Evolutionary conservation across 2,888 invertebrate genomes (phyloP).

Genomic region (Cylindroiulus punctatus): DNA sequence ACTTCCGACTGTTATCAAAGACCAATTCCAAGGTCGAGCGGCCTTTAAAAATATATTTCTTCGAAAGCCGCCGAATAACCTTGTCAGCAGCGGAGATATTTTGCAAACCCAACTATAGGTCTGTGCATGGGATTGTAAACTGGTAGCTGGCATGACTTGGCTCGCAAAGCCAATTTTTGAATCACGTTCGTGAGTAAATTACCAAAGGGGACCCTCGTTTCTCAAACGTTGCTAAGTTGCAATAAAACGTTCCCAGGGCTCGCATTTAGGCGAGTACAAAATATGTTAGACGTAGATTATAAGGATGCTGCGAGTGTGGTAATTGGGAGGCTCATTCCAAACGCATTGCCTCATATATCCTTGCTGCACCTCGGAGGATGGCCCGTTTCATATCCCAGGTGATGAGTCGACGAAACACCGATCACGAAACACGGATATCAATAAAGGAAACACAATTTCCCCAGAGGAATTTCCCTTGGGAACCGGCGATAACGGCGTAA

Average conservation of each 20-base stretch:
- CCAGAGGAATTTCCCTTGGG: neutral
- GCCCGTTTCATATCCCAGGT: neutral
- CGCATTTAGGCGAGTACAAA: neutral
- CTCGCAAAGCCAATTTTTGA: neutral
- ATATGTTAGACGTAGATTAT: neutral
- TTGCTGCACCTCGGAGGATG: neutral
- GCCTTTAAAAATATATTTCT: slow-evolving; percentile 34
- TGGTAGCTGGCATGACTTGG: neutral
- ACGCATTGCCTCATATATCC: neutral
- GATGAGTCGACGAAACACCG: neutral
- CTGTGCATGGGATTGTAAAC: neutral
- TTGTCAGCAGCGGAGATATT: slow-evolving; percentile 14
- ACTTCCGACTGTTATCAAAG: neutral
- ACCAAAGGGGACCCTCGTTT: neutral
- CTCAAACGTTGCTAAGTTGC: neutral
- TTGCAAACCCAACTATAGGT: slow-evolving; percentile 20
- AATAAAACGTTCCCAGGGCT: neutral
- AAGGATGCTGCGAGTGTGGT: neutral
- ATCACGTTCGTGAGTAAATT: neutral
- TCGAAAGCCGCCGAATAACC: slow-evolving; percentile 28
- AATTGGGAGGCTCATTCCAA: neutral
- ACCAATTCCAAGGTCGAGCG: neutral
- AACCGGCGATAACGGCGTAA: neutral
- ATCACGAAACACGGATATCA: neutral
- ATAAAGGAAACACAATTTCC: neutral